These are phyloP conservation scores for Cephus cinctus DNA, from an alignment of 1,140 invertebrate genomes.

Conservation along the genomic window DNA sequence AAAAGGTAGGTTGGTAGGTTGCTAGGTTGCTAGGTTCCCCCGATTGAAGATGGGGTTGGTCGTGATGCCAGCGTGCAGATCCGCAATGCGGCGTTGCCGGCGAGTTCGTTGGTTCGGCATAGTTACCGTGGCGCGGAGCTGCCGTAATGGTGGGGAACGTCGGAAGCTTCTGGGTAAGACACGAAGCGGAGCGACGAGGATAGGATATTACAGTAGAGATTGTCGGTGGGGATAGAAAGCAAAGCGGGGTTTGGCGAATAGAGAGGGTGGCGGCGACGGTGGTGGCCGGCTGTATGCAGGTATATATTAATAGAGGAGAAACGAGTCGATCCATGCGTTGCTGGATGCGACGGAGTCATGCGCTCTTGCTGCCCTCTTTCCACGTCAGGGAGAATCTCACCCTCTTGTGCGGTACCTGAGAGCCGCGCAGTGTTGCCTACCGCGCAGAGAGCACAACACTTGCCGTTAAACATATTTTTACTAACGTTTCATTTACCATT, in stretches of 20 bases:
- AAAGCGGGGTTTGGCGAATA: not conserved
- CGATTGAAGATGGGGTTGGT: too few relatives aligned
- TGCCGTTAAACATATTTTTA: constrained; percentile 36
- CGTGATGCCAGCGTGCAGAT: constrained; percentile 47
- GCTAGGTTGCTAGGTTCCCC: constrained; percentile 28
- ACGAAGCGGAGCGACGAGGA: too few relatives aligned
- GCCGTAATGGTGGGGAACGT: too few relatives aligned
- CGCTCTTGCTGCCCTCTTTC: constrained; percentile 37
- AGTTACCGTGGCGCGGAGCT: constrained; percentile 25
- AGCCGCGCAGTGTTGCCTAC: constrained; percentile 47
- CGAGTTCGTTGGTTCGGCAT: constrained; percentile 37
- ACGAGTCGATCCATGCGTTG: constrained; percentile 47
- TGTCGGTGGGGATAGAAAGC: not conserved
- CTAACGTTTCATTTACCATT: constrained; percentile 30
- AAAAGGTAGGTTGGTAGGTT: constrained; percentile 37
- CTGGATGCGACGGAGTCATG: constrained; percentile 43
- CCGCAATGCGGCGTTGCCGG: constrained; percentile 54
- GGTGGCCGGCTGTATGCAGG: constrained; percentile 22
- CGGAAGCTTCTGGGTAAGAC: too few relatives aligned
- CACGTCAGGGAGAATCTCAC: constrained; percentile 19
- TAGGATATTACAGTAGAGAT: too few relatives aligned
- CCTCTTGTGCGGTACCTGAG: constrained; percentile 23
- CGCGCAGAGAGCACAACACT: constrained; percentile 48
- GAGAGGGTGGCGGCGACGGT: constrained; percentile 2
- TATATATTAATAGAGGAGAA: constrained; percentile 25